phyloP scores from a whole-genome alignment of 2,113 vertebrate genomes.

The Hyperopisus bebe region DNA sequence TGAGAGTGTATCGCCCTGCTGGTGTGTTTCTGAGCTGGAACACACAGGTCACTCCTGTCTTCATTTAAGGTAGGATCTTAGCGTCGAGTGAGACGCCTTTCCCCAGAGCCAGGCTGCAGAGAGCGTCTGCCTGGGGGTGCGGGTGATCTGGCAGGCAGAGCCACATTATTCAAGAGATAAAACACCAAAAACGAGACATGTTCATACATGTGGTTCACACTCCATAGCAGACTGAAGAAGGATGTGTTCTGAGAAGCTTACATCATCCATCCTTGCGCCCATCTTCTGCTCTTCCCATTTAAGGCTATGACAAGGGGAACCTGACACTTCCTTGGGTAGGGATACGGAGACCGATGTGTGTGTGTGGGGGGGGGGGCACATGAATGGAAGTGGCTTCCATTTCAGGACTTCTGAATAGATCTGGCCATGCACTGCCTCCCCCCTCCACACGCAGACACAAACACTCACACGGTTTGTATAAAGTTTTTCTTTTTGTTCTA shows the following conservation, averaged over 20 bases:
- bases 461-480: background rate
- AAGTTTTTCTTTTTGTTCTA: background rate
- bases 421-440: background rate
- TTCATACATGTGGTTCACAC: background rate
- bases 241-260: background rate
- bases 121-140: background rate
- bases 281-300: slow-evolving; percentile 53
- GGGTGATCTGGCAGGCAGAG: background rate
- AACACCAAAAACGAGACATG: background rate
- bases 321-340: slow-evolving; percentile 13
- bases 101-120: background rate
- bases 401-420: background rate
- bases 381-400: background rate
- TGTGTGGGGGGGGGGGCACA: background rate
- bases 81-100: background rate
- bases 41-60: background rate
- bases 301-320: slow-evolving; percentile 41
- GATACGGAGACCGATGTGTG: background rate
- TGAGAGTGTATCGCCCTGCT: slow-evolving; percentile 36
- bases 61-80: background rate
- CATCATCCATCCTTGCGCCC: slow-evolving; percentile 42
- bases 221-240: background rate
- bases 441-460: background rate
- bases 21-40: background rate
- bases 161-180: background rate